These are phyloP conservation scores for Leiothrix lutea DNA, from an alignment of 2,113 vertebrate species.

Conservation along the genomic window DNA sequence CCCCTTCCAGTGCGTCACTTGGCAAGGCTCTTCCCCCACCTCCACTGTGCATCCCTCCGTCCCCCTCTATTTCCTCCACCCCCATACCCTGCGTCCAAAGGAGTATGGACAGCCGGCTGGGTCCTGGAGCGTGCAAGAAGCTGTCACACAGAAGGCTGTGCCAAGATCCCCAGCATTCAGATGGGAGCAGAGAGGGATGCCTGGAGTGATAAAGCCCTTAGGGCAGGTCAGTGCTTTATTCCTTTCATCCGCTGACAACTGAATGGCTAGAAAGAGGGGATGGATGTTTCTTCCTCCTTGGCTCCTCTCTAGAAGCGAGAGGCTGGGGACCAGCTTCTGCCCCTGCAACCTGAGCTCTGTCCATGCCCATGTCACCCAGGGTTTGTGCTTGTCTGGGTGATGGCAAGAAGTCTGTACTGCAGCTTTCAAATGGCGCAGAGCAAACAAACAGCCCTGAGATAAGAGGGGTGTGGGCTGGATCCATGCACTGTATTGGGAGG, in stretches of 20 bases:
- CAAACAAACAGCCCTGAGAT: not conserved
- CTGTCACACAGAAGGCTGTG: fast-evolving
- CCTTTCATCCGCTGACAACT: not conserved
- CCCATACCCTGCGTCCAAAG: not conserved
- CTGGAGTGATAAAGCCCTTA: not conserved
- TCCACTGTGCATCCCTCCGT: fast-evolving
- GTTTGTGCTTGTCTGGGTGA: not conserved
- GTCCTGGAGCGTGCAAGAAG: not conserved
- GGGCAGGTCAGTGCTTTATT: not conserved
- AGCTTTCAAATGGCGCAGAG: not conserved
- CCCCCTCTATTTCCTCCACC: fast-evolving
- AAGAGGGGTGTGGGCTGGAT: not conserved
- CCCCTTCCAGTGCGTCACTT: not conserved
- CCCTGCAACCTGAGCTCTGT: not conserved
- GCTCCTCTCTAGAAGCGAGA: not conserved
- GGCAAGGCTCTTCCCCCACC: not conserved
- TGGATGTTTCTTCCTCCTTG: not conserved
- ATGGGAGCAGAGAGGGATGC: not conserved
- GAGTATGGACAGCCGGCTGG: not conserved
- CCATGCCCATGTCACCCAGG: not conserved
- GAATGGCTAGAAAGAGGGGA: not conserved
- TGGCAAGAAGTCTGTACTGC: not conserved
- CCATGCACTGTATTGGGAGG: not conserved
- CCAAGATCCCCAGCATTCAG: not conserved
- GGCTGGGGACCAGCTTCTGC: not conserved